A percentile compares a stretch with the other conserved stretches of the same genome.
Conservation (phyloP, 2,113 vertebrate species). For the Rhineura floridana region DNA sequence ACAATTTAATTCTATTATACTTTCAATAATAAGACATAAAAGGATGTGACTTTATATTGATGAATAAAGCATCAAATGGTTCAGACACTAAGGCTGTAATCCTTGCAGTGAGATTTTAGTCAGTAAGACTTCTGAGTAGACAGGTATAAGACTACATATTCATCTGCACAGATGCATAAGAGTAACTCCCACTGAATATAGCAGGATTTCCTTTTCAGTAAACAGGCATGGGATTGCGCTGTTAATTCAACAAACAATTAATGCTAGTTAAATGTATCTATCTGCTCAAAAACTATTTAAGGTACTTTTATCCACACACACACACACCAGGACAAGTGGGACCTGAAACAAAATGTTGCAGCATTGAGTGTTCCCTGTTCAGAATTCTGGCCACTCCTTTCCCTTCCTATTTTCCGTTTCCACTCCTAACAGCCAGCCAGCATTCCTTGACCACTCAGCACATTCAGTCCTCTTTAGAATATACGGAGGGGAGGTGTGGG, state of each 20-base stretch:
- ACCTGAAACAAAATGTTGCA: too few species aligned
- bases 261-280: not conserved
- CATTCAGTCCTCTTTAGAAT: too few species aligned
- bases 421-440: too few species aligned
- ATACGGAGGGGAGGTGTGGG: too few species aligned
- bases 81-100: not conserved
- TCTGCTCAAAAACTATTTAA: not conserved
- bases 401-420: too few species aligned
- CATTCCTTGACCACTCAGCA: too few species aligned
- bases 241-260: not conserved
- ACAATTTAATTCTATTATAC: not conserved
- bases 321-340: too few species aligned
- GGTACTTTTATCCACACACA: not conserved
- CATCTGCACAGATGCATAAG: too few species aligned
- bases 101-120: not conserved
- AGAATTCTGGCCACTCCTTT: too few species aligned
- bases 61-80: not conserved
- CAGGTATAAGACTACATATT: not conserved
- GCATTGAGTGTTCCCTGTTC: too few species aligned
- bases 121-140: not conserved
- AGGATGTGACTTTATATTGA: not conserved
- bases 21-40: not conserved
- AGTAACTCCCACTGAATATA: not conserved
- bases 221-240: not conserved
- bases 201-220: not conserved